Base-by-base conservation (phyloP, 2,888 invertebrate genomes). In the Alviniconcha strummeri region DNA sequence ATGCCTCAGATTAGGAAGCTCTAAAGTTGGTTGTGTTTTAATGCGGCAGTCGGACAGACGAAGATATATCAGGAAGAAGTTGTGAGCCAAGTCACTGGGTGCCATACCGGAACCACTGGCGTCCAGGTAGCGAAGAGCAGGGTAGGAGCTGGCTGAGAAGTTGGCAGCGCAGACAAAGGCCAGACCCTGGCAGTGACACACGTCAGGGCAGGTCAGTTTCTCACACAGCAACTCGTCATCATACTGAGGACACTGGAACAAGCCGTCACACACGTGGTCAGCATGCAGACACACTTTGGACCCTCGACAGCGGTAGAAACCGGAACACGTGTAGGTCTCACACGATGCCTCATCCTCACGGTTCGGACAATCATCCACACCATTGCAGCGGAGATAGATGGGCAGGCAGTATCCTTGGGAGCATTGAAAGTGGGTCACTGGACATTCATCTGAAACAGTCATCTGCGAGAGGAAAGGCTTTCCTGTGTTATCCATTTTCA, bases 321-420 rank as follows among this genome's bases (percentile, higher is more conserved):
- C 76, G 9, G 54, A 19, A 76, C 76, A 76, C 76, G 17, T 52
- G 76, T 76, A 52, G 15, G 4, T 52, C 7, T 76, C 52, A 76
- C 76, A 76, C 3, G 9, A 19, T 55, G 15, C 19, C 54, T 76
- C 76, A 19, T 76, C 76, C 54, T 76, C 76, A 15, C 13, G 13
- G 52, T 17, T 52, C 11, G 76, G 52, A 19, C 81, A 81, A 19
- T 81, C 81, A 9, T 9, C 8, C n/a, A 56, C 11, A 6, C 81
- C 81, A 36, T 81, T 81, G 55, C 81, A 81, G 7, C 52, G 54
- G 55, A 81, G 52, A 69, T 81, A 72, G 9, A 81, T 54, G 15
- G 81, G 81, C 6, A 81, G 19, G 19, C 81, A 81, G 74, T 72
- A 81, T 17, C 74, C 81, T 7, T 52, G 19, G 15, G 54, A 56